These are phyloP conservation scores for Drosophila pectinifera DNA, from an alignment of 1,140 invertebrate genomes.

Conservation along the genomic window DNA sequence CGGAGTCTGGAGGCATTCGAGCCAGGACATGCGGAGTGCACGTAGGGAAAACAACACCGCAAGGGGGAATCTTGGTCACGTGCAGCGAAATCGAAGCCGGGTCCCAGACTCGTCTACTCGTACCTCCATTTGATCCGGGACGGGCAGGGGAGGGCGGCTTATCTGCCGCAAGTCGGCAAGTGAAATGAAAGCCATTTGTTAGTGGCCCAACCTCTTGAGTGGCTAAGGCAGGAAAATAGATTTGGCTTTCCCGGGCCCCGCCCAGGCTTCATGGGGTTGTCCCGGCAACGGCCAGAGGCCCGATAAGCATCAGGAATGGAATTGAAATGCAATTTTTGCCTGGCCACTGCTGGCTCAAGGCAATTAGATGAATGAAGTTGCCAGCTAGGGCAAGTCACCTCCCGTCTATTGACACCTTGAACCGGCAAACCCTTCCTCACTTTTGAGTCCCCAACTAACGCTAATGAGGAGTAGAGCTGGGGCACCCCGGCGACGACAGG, in stretches of 20 bases:
- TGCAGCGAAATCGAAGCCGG: slow-evolving; percentile 55
- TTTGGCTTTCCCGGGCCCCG: slow-evolving; percentile 26
- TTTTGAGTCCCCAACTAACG: slow-evolving; percentile 2
- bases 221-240: slow-evolving; percentile 48
- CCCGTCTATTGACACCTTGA: slow-evolving; percentile 55
- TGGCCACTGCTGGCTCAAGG: slow-evolving; percentile 11
- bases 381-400: slow-evolving; percentile 7
- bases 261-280: slow-evolving; percentile 28
- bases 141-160: slow-evolving; percentile 41
- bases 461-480: slow-evolving; percentile 59
- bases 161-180: slow-evolving; percentile 67
- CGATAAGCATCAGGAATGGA: slow-evolving; percentile 71
- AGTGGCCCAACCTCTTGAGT: slow-evolving; percentile 44
- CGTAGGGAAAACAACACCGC: slow-evolving; percentile 33
- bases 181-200: slow-evolving; percentile 60
- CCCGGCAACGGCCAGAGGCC: slow-evolving; percentile 31
- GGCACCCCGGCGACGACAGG: slow-evolving; percentile 13
- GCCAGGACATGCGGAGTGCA: slow-evolving; percentile 23
- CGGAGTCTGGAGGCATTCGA: slow-evolving; percentile 11
- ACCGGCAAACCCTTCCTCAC: slow-evolving; percentile 6
- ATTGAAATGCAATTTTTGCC: slow-evolving; percentile 70
- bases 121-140: slow-evolving; percentile 63
- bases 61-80: slow-evolving; percentile 68
- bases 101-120: slow-evolving; percentile 29
- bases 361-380: slow-evolving; percentile 66